These are phyloP conservation scores for Octopus sinensis DNA, from an alignment of 1,140 invertebrate genomes.

Conservation along the genomic window DNA sequence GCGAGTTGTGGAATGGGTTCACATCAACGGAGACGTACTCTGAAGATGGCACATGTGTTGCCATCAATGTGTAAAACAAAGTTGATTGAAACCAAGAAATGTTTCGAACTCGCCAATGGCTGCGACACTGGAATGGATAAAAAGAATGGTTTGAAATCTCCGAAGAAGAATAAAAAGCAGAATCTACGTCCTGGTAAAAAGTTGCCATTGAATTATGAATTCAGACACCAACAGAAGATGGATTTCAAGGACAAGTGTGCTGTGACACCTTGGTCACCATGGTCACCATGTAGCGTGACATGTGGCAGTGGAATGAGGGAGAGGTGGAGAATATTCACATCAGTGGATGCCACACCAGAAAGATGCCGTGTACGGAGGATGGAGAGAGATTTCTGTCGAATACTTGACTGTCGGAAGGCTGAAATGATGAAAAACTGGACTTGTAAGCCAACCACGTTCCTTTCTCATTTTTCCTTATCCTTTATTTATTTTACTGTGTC, in stretches of 20 bases:
- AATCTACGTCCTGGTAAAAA: slow-evolving; percentile 45
- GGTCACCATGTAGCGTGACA: slow-evolving; percentile 65
- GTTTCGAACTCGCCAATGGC: slow-evolving; percentile 43
- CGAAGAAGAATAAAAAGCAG: slow-evolving; percentile 32
- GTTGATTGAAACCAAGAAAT: slow-evolving; percentile 55
- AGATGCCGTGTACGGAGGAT: slow-evolving; percentile 41
- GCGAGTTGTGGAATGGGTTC: slow-evolving; percentile 64
- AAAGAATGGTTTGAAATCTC: slow-evolving; percentile 12
- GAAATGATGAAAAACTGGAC: slow-evolving; percentile 51
- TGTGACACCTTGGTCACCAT: slow-evolving; percentile 62
- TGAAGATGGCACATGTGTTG: slow-evolving; percentile 58
- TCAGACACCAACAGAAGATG: slow-evolving; percentile 37
- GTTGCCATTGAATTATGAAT: slow-evolving; percentile 45
- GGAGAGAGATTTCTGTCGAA: slow-evolving; percentile 47
- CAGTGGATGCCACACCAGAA: slow-evolving; percentile 32
- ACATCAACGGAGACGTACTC: slow-evolving; percentile 57
- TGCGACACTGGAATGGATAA: slow-evolving; percentile 15
- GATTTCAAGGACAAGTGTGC: slow-evolving; percentile 52
- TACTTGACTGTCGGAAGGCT: slow-evolving; percentile 48
- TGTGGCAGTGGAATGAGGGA: slow-evolving; percentile 58
- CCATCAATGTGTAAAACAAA: slow-evolving; percentile 58
- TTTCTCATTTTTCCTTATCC: neutral
- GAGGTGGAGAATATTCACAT: slow-evolving; percentile 44
- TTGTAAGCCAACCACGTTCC: slow-evolving; percentile 29
- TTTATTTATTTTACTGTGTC: neutral